A percentile compares a stretch with the other conserved stretches of the same genome.
phyloP scores from a whole-genome alignment of 2,797 vertebrate species.

The Artibeus lituratus region DNA sequence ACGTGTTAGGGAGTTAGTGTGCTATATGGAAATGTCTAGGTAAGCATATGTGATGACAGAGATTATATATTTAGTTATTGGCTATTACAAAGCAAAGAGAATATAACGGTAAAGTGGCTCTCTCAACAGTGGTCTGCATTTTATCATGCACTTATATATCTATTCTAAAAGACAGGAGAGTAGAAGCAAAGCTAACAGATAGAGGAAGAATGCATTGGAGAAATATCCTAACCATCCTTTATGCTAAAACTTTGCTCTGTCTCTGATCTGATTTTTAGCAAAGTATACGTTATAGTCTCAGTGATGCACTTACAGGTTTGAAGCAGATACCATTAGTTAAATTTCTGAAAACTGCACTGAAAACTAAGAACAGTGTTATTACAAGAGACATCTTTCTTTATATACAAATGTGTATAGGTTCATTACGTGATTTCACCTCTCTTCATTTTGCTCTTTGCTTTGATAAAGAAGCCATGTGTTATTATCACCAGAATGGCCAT shows the following conservation, averaged over 20 bases:
- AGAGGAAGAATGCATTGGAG: neutral
- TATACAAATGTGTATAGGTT: neutral
- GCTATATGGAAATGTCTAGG: neutral
- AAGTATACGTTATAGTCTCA: neutral
- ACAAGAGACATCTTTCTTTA: constrained; percentile 14
- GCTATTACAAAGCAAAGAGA: neutral
- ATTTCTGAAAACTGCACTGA: neutral
- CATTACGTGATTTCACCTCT: neutral
- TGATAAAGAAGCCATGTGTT: constrained; percentile 37
- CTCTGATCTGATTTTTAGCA: constrained; percentile 35
- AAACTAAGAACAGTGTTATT: neutral
- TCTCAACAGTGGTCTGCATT: neutral
- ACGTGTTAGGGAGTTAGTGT: neutral
- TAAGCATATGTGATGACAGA: neutral
- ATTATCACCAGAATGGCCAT: neutral
- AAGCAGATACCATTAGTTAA: neutral
- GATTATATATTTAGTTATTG: neutral
- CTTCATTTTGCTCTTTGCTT: constrained; percentile 30
- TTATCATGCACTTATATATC: neutral
- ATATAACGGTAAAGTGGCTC: neutral
- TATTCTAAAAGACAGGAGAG: neutral
- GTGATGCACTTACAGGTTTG: neutral
- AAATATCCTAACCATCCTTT: neutral
- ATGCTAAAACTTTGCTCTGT: neutral
- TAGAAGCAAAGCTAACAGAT: neutral